These are phyloP conservation scores for Falco biarmicus DNA, from an alignment of 2,797 vertebrate genomes.

Conservation along the genomic window DNA sequence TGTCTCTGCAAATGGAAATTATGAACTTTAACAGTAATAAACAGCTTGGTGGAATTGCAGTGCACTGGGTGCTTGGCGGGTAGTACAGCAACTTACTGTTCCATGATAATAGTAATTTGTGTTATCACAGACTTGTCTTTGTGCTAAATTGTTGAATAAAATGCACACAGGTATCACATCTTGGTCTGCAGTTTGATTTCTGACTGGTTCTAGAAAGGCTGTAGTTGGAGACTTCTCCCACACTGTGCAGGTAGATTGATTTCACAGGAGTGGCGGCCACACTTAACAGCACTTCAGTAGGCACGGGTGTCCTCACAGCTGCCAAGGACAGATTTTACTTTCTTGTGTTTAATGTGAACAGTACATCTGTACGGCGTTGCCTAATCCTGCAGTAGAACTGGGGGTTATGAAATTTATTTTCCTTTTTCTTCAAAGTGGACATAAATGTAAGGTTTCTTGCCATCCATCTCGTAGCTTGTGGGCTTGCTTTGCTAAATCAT, in stretches of 20 bases:
- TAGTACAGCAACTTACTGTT: background rate
- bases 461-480: background rate
- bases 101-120: background rate
- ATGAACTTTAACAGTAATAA: background rate
- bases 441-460: background rate
- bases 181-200: background rate
- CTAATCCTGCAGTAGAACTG: background rate
- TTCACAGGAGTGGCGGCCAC: background rate
- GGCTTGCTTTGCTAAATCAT: background rate
- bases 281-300: background rate
- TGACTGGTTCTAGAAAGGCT: background rate
- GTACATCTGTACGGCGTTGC: background rate
- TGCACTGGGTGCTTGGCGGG: rapidly evolving
- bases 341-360: background rate
- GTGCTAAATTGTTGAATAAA: background rate
- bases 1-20: background rate
- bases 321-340: background rate
- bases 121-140: background rate
- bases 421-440: background rate
- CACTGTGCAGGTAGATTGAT: background rate
- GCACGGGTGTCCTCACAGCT: background rate
- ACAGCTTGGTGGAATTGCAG: background rate
- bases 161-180: background rate
- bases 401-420: background rate
- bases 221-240: background rate